Percentiles rank a stretch among this genome's conserved stretches.
Evolutionary conservation across 2,113 vertebrate species (phyloP).

Genomic region (Neogale vison): DNA sequence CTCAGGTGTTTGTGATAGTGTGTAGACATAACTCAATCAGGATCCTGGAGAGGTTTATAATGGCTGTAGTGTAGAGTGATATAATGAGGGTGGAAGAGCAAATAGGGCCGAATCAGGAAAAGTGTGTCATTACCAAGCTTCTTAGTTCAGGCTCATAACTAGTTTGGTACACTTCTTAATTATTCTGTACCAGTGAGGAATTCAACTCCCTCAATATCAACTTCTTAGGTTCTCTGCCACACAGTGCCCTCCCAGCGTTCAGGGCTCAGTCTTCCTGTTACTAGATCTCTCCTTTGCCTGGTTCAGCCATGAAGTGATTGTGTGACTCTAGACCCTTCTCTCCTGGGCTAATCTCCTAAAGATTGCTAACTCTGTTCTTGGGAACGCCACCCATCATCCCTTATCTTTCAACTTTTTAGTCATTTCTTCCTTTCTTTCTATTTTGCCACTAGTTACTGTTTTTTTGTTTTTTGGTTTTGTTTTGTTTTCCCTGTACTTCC

Average conservation of each 20-base stretch:
- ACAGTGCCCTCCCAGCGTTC: not conserved
- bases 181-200: not conserved
- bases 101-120: not conserved
- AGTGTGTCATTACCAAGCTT: not conserved
- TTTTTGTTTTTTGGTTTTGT: not conserved
- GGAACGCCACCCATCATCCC: not conserved
- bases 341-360: not conserved
- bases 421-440: not conserved
- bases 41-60: not conserved
- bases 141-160: not conserved
- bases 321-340: not conserved
- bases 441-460: not conserved
- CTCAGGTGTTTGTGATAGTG: too few species aligned
- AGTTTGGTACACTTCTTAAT: not conserved
- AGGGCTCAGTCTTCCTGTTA: not conserved
- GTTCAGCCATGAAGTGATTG: not conserved
- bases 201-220: not conserved
- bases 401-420: not conserved
- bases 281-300: not conserved
- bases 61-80: not conserved
- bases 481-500: not conserved
- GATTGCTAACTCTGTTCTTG: not conserved
- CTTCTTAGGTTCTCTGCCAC: not conserved
- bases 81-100: not conserved
- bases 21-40: not conserved